These are phyloP conservation scores for Lates japonicus DNA, from an alignment of 2,797 vertebrate genomes.

Conservation along the genomic window DNA sequence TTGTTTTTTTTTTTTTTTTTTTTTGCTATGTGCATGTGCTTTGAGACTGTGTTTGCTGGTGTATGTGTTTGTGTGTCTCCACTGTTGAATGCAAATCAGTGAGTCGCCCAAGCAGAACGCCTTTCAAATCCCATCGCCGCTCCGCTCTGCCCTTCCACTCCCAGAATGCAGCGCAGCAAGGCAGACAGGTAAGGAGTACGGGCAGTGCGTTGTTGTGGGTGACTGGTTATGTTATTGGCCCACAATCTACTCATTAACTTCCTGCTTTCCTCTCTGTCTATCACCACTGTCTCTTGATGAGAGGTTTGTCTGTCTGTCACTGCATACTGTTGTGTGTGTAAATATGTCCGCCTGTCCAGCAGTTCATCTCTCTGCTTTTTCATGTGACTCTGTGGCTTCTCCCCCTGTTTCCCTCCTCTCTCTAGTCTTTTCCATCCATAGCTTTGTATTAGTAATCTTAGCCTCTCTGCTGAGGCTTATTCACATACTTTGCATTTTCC, in stretches of 20 bases:
- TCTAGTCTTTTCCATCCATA: slow-evolving; percentile 3
- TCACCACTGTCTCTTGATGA: slow-evolving; percentile 63
- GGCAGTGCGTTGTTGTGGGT: slow-evolving; percentile 81
- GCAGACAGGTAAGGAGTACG: slow-evolving; percentile 78
- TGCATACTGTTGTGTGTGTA: slow-evolving; percentile 39
- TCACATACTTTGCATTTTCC: slow-evolving; percentile 40
- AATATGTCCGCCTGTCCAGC: slow-evolving; percentile 49
- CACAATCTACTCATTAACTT: slow-evolving; percentile 85
- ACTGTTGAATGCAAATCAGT: slow-evolving; percentile 88
- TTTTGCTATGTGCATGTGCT: slow-evolving; percentile 48
- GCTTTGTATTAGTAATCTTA: slow-evolving; percentile 28
- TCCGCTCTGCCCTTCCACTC: slow-evolving; percentile 79
- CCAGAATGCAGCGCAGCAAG: slow-evolving; percentile 79
- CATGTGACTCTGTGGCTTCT: slow-evolving; percentile 17
- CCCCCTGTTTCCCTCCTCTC: not conserved
- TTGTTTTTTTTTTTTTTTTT: slow-evolving; percentile 1
- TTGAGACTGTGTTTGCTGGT: slow-evolving; percentile 48
- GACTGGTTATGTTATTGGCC: slow-evolving; percentile 85
- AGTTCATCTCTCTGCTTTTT: slow-evolving; percentile 26
- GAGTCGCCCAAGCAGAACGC: slow-evolving; percentile 84
- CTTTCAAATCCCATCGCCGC: slow-evolving; percentile 86
- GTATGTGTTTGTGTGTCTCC: slow-evolving; percentile 80
- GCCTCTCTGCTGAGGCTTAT: slow-evolving; percentile 28
- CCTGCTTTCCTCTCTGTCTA: slow-evolving; percentile 76
- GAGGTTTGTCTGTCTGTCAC: slow-evolving; percentile 58